These are phyloP conservation scores for Erythrolamprus reginae DNA, from an alignment of 2,113 vertebrate species.

Conservation along the genomic window DNA sequence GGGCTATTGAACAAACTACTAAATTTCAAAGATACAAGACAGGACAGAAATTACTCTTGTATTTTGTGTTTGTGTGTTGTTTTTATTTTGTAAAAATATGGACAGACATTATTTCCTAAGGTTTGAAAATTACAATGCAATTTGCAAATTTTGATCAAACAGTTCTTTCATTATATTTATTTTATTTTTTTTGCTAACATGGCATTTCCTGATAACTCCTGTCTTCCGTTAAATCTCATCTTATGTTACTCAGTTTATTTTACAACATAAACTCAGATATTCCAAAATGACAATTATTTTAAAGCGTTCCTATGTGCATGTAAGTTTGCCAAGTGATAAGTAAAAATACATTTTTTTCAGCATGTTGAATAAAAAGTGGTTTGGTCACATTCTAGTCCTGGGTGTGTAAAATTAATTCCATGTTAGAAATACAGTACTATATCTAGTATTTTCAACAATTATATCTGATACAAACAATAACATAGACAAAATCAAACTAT, in stretches of 20 bases:
- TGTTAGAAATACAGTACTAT: too few species aligned
- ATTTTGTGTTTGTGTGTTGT: not conserved
- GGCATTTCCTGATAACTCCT: not conserved
- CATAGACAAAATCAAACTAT: too few species aligned
- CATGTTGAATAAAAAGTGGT: not conserved
- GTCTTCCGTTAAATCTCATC: not conserved
- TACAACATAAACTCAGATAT: slow-evolving; percentile 6
- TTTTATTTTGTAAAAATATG: not conserved
- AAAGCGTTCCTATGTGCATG: slow-evolving; percentile 18
- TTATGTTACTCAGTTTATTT: not conserved
- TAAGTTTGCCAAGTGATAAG: slow-evolving; percentile 29
- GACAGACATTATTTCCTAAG: not conserved
- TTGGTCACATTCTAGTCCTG: slow-evolving; percentile 22
- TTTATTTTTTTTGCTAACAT: not conserved
- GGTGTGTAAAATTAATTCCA: too few species aligned
- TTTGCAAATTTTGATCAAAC: not conserved
- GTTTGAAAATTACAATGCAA: not conserved
- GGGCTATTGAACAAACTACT: not conserved
- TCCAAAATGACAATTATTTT: slow-evolving; percentile 23
- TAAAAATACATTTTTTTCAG: slow-evolving; percentile 18
- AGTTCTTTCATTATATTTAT: not conserved
- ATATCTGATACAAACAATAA: too few species aligned
- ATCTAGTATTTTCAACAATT: too few species aligned
- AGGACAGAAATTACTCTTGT: not conserved
- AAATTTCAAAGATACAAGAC: not conserved